A percentile compares a stretch with the other conserved stretches of the same genome.
phyloP scores from a whole-genome alignment of 1,140 invertebrate genomes.

The Drosophila sulfurigaster region DNA sequence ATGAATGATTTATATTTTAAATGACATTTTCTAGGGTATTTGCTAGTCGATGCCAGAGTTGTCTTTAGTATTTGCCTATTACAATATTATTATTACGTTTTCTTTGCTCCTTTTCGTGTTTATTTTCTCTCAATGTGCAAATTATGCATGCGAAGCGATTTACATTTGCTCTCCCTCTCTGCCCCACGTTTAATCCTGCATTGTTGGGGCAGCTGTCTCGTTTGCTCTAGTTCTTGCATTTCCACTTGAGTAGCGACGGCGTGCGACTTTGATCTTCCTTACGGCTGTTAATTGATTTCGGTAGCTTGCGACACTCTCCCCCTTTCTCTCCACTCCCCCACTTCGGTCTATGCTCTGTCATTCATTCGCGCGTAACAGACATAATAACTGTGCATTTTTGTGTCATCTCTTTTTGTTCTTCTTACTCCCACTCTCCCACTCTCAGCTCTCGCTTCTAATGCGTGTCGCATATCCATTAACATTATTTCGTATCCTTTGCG shows the following conservation, averaged over 20 bases:
- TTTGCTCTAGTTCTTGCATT: slow-evolving; percentile 38
- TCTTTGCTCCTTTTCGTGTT: slow-evolving; percentile 28
- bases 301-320: slow-evolving; percentile 24
- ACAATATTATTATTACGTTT: slow-evolving; percentile 33
- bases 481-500: slow-evolving; percentile 43
- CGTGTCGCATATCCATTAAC: slow-evolving; percentile 39
- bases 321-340: slow-evolving; percentile 7
- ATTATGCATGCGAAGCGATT: slow-evolving; percentile 55
- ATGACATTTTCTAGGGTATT: neutral
- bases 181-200: neutral
- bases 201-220: neutral
- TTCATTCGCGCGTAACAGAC: slow-evolving; percentile 48
- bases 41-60: neutral
- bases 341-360: neutral
- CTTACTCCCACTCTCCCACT: neutral
- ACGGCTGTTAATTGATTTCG: slow-evolving; percentile 60
- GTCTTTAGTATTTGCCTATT: slow-evolving; percentile 8
- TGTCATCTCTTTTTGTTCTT: slow-evolving; percentile 26
- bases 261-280: slow-evolving; percentile 60
- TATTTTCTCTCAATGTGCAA: slow-evolving; percentile 33
- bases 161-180: slow-evolving; percentile 20
- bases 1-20: neutral
- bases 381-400: slow-evolving; percentile 47
- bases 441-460: slow-evolving; percentile 24
- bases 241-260: slow-evolving; percentile 41